These are phyloP conservation scores for Chrysocyon brachyurus DNA, from an alignment of 2,797 vertebrate species.

Conservation along the genomic window DNA sequence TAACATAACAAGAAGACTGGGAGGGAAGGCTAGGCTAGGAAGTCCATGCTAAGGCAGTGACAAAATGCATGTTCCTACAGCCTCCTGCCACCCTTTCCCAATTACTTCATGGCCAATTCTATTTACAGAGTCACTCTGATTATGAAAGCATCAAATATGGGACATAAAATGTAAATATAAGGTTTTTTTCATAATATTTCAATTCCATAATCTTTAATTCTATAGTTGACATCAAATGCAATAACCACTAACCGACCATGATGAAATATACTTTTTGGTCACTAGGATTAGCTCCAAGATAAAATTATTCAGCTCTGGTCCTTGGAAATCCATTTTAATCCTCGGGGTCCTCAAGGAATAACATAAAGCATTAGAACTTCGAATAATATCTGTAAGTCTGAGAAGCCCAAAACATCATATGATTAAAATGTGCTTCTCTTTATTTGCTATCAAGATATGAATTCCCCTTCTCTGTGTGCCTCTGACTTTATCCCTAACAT, in stretches of 20 bases:
- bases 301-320: background rate
- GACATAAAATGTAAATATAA: background rate
- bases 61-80: background rate
- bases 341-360: background rate
- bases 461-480: background rate
- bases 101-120: background rate
- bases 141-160: background rate
- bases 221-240: background rate
- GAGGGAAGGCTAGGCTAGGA: background rate
- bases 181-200: constrained; percentile 15
- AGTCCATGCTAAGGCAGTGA: background rate
- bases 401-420: background rate
- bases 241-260: background rate
- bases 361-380: background rate
- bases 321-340: background rate
- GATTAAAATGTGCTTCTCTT: background rate
- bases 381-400: background rate
- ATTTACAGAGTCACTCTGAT: background rate
- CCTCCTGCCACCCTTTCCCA: background rate
- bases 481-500: constrained; percentile 16
- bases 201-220: background rate
- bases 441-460: background rate
- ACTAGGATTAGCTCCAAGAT: background rate
- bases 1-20: background rate
- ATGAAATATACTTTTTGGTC: background rate